Evolutionary conservation across 1,140 invertebrate species (phyloP).

Genomic region (Chlorops oryzae): DNA sequence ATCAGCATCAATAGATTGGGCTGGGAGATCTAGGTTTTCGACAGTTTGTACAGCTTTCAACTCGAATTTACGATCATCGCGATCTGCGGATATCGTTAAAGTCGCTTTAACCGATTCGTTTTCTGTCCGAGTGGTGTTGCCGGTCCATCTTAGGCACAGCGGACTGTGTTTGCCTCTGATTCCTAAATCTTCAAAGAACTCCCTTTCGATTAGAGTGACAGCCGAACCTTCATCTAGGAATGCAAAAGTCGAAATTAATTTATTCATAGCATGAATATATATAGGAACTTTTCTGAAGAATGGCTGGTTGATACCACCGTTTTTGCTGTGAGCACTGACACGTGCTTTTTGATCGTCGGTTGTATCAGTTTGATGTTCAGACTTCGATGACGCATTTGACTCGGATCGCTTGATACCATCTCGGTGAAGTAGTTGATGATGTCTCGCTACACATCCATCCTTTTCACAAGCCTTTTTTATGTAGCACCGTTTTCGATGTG

Average conservation of each 20-base stretch:
- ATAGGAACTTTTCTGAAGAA: slow-evolving; percentile 5
- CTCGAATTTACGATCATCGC: not conserved
- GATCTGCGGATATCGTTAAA: not conserved
- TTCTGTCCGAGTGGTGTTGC: not conserved
- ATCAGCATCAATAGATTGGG: too few species aligned
- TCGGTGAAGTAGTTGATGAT: slow-evolving; percentile 4
- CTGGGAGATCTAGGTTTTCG: too few species aligned
- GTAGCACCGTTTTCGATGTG: not conserved
- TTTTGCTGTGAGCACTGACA: too few species aligned
- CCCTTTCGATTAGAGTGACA: not conserved
- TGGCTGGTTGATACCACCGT: too few species aligned
- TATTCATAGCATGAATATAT: not conserved
- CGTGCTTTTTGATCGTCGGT: too few species aligned
- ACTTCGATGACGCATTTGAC: not conserved
- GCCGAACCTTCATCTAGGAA: slow-evolving; percentile 6
- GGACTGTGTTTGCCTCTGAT: not conserved
- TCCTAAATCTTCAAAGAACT: not conserved
- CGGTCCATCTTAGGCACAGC: slow-evolving; percentile 5
- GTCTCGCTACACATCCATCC: slow-evolving; percentile 1
- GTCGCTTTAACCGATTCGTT: not conserved
- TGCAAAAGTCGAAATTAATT: not conserved
- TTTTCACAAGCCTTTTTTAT: slow-evolving; percentile 3
- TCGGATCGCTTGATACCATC: not conserved
- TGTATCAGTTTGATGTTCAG: too few species aligned
- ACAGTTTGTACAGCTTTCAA: not conserved